phyloP scores from a whole-genome alignment of 2,113 vertebrate species.

The Pogonocichla stellata region DNA sequence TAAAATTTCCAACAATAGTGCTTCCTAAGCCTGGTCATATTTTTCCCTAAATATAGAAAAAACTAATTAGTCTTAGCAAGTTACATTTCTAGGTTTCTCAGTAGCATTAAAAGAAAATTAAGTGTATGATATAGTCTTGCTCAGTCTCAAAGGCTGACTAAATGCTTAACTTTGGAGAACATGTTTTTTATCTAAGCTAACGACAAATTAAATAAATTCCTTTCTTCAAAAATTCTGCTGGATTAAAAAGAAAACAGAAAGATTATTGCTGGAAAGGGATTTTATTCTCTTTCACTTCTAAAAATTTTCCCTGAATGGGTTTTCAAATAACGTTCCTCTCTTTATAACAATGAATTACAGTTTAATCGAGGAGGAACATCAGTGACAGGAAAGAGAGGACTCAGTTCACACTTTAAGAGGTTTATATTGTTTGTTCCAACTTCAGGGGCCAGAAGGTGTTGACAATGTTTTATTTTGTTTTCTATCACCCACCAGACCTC shows the following conservation, averaged over 20 bases:
- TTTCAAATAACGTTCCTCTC: not conserved
- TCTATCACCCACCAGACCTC: not conserved
- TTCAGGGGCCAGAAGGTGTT: not conserved
- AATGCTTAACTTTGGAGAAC: not conserved
- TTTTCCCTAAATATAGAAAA: not conserved
- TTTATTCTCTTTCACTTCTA: not conserved
- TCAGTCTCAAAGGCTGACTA: not conserved
- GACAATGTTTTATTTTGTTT: not conserved
- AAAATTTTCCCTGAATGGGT: not conserved
- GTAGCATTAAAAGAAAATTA: not conserved
- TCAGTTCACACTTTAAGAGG: not conserved
- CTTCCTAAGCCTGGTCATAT: not conserved
- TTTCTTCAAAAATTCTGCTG: not conserved
- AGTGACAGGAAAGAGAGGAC: not conserved
- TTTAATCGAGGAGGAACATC: not conserved
- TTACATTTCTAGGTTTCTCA: not conserved
- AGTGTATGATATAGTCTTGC: not conserved
- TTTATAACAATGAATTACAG: not conserved
- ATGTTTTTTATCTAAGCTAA: not conserved
- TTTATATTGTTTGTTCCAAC: not conserved
- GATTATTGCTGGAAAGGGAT: not conserved
- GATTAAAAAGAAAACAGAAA: not conserved
- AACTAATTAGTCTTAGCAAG: not conserved
- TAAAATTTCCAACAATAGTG: not conserved
- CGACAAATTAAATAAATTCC: not conserved